A percentile compares a stretch with the other conserved stretches of the same genome.
Conservation (phyloP, 1,140 invertebrate species). For the Coelopa frigida region DNA sequence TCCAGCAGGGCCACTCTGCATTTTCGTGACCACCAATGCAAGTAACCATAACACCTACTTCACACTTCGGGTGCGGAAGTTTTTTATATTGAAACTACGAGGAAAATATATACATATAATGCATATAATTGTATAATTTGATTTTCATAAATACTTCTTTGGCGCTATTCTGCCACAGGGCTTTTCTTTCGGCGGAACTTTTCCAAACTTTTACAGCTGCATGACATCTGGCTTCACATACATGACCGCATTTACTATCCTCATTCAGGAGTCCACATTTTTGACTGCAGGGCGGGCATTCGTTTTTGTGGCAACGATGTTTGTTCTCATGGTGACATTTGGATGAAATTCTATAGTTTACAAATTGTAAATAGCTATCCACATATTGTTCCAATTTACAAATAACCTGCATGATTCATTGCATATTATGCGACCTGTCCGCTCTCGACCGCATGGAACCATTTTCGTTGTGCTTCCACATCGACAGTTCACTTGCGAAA, state of each 20-base stretch:
- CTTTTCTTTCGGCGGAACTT: too few relatives aligned
- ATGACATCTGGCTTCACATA: constrained; percentile 72
- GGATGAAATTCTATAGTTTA: constrained; percentile 57
- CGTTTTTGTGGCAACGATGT: constrained; percentile 81
- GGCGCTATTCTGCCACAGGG: constrained; percentile 36
- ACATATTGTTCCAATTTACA: too few relatives aligned
- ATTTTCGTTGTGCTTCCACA: constrained; percentile 73
- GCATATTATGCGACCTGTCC: constrained; percentile 69
- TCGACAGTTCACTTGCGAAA: constrained; percentile 69
- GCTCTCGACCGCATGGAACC: constrained; percentile 80
- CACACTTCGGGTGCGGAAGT: constrained; percentile 63
- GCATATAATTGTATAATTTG: neutral
- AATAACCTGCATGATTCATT: constrained; percentile 54
- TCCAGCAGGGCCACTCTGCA: constrained; percentile 64
- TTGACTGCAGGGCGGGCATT: constrained; percentile 76
- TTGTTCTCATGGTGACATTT: constrained; percentile 72
- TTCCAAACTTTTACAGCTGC: constrained; percentile 63
- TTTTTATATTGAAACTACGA: constrained; percentile 55
- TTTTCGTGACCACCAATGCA: constrained; percentile 82
- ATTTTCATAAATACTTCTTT: constrained; percentile 43
- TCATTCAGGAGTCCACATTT: constrained; percentile 56
- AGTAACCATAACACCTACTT: constrained; percentile 60
- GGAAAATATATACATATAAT: constrained; percentile 10
- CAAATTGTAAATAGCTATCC: neutral
- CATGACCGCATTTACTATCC: constrained; percentile 62